phyloP scores from a whole-genome alignment of 2,888 invertebrate genomes.

The Netelia virgata region DNA sequence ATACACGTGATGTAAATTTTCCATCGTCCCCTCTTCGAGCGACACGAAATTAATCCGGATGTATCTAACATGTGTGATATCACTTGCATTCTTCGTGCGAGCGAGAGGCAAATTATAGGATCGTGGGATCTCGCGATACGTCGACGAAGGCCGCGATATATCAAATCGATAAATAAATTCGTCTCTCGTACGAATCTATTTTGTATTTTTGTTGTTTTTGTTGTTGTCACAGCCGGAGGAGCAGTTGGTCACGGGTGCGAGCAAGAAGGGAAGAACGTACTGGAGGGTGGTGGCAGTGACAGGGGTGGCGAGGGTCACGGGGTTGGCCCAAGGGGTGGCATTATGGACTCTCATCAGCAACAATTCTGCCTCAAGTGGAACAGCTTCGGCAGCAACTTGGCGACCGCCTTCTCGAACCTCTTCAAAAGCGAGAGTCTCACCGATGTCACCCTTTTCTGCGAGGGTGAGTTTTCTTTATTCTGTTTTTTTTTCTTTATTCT shows the following conservation, averaged over 20 bases:
- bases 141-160: background rate
- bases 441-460: conserved; percentile 96
- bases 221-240: conserved; percentile 79
- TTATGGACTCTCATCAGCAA: conserved; percentile 96
- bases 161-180: conserved; percentile 31
- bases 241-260: conserved; percentile 83
- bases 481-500: background rate
- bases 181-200: background rate
- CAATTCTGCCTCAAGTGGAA: conserved; percentile 98
- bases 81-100: background rate
- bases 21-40: background rate
- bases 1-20: background rate
- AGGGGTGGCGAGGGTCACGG: conserved; percentile 82
- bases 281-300: conserved; percentile 81
- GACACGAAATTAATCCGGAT: background rate
- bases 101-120: background rate
- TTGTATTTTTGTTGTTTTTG: conserved; percentile 29
- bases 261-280: conserved; percentile 79
- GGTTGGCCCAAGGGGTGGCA: conserved; percentile 87
- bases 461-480: conserved; percentile 91
- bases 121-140: background rate
- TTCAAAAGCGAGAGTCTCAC: conserved; percentile 97
- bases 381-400: conserved; percentile 97
- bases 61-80: background rate
- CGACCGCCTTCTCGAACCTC: conserved; percentile 95